Evolutionary conservation across 2,888 invertebrate genomes (phyloP).

Genomic region (Lordiphosa andalusiaca): DNA sequence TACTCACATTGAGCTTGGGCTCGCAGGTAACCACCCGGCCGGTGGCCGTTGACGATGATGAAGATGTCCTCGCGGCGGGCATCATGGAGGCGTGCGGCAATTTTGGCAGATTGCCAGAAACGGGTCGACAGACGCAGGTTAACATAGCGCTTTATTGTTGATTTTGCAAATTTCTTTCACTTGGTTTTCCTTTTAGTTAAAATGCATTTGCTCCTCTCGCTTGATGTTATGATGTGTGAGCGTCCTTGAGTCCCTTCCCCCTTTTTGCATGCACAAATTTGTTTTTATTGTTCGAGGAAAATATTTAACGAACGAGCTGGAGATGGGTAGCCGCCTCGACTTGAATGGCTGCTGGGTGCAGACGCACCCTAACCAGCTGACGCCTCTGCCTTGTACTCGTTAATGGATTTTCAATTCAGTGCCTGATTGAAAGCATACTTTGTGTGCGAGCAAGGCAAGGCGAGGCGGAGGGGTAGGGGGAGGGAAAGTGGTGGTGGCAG

Average conservation of each 20-base stretch:
- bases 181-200: constrained; percentile 32
- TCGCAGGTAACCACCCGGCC: constrained; percentile 79
- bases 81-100: constrained; percentile 76
- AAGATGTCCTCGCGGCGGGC: constrained; percentile 70
- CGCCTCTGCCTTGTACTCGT: constrained; percentile 64
- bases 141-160: constrained; percentile 65
- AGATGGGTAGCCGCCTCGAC: constrained; percentile 34
- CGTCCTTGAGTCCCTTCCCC: constrained; percentile 35
- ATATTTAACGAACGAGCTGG: constrained; percentile 49
- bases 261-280: constrained; percentile 50
- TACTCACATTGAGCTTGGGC: constrained; percentile 79
- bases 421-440: constrained; percentile 75
- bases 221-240: constrained; percentile 14
- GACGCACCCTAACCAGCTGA: constrained; percentile 35
- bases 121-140: constrained; percentile 80
- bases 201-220: constrained; percentile 43
- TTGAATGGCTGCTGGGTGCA: constrained; percentile 29
- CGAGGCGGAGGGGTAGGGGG: too few relatives aligned
- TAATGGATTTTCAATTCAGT: constrained; percentile 76
- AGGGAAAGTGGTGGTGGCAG: constrained; percentile 19
- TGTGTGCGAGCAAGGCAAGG: constrained; percentile 20
- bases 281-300: constrained; percentile 65
- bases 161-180: constrained; percentile 14
- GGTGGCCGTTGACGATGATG: constrained; percentile 41
- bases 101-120: constrained; percentile 80